Conservation (phyloP, 2,888 invertebrate genomes). For the Escarpia spicata region DNA sequence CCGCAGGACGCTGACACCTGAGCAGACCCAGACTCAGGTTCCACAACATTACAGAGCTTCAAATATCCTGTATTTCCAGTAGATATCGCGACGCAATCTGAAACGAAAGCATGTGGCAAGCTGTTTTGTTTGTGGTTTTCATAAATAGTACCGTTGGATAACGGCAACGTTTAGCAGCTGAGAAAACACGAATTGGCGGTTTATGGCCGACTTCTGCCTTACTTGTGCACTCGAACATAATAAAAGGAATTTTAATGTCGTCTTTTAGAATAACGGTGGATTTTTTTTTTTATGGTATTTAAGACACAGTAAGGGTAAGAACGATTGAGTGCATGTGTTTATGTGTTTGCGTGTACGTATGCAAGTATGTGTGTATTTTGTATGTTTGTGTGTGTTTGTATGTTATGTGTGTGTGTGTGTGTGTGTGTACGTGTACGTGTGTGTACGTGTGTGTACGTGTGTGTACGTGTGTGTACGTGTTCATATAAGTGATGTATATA, state of each 20-base stretch:
- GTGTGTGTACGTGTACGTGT: background rate
- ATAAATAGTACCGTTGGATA: background rate
- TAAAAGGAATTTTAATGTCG: background rate
- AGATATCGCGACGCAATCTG: slow-evolving; percentile 10
- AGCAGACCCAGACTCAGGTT: background rate
- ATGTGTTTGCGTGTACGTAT: background rate
- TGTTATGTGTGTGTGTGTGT: background rate
- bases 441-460: background rate
- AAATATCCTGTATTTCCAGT: slow-evolving; percentile 16
- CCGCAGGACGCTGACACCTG: background rate
- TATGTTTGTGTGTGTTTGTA: background rate
- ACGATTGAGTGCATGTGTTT: background rate
- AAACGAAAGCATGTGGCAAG: slow-evolving; percentile 4
- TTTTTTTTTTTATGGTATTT: too few species aligned
- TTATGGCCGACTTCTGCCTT: background rate
- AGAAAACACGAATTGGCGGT: background rate
- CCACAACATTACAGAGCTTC: background rate
- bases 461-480: background rate
- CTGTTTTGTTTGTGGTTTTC: background rate
- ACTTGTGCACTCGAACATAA: background rate
- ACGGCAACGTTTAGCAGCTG: slow-evolving; percentile 2
- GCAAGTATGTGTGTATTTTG: background rate
- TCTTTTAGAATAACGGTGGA: background rate
- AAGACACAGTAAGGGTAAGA: too few species aligned
- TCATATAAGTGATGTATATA: background rate